phyloP scores from a whole-genome alignment of 2,888 invertebrate genomes.

The Pristionchus exspectatus region DNA sequence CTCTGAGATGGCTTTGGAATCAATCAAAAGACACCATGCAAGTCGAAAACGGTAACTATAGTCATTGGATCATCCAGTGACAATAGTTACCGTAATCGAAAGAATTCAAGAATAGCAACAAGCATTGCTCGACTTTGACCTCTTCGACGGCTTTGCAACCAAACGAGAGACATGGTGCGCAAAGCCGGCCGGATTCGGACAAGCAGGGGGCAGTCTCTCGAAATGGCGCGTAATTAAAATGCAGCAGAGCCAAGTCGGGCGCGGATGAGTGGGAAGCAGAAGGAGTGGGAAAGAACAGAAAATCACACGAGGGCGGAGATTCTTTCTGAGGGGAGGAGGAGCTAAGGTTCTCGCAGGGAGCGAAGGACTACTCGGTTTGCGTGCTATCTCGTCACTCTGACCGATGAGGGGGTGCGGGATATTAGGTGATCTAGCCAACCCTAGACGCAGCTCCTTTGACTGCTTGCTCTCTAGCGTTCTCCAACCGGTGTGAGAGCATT shows the following conservation, averaged over 20 bases:
- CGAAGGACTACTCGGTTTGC: background rate
- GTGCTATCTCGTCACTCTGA: background rate
- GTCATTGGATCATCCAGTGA: no score
- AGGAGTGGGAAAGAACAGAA: slow-evolving; percentile 48
- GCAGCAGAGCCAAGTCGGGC: background rate
- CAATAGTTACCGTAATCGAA: no score
- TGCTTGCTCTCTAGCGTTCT: no score
- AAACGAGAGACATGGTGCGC: background rate
- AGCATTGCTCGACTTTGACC: background rate
- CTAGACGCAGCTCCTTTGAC: no score
- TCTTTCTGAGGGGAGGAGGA: background rate
- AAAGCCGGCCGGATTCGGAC: background rate
- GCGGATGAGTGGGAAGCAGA: background rate
- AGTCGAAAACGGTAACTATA: no score
- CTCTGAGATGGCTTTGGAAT: no score
- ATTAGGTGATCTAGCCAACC: background rate
- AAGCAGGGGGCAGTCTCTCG: background rate
- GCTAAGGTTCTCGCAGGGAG: no score
- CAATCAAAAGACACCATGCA: no score
- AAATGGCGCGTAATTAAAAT: background rate
- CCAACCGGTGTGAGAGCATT: background rate
- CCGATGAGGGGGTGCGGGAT: background rate
- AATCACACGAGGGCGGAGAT: slow-evolving; percentile 43
- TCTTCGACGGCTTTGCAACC: background rate
- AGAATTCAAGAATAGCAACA: background rate